Evolutionary conservation across 2,888 invertebrate genomes (phyloP).

Genomic region (Allolobophora icterica): DNA sequence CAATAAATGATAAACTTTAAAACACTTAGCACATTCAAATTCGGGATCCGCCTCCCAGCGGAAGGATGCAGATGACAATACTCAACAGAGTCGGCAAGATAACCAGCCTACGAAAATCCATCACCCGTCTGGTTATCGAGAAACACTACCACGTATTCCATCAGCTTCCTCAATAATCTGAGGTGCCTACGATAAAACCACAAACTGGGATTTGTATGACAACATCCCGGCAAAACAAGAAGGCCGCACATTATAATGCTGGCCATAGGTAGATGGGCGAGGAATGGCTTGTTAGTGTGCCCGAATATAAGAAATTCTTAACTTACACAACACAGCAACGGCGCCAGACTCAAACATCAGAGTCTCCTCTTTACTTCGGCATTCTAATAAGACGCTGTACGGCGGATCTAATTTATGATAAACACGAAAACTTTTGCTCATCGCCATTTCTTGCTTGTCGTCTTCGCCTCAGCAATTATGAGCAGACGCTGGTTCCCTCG

Average conservation of each 20-base stretch:
- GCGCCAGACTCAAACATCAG: slow-evolving; percentile 91
- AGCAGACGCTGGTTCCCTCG: neutral
- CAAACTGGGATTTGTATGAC: neutral
- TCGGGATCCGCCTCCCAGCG: neutral
- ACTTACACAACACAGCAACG: slow-evolving; percentile 81
- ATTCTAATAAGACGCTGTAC: slow-evolving; percentile 85
- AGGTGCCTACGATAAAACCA: neutral
- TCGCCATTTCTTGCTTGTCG: slow-evolving; percentile 75
- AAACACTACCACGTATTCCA: neutral
- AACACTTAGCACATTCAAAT: neutral
- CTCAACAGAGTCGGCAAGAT: neutral
- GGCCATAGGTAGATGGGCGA: slow-evolving; percentile 14
- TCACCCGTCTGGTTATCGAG: neutral
- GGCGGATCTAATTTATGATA: slow-evolving; percentile 86
- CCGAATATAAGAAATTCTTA: neutral
- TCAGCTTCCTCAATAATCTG: neutral
- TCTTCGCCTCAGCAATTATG: neutral
- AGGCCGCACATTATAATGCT: neutral
- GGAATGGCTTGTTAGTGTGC: neutral
- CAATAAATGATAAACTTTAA: too few relatives aligned
- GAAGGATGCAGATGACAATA: neutral
- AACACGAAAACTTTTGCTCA: slow-evolving; percentile 82
- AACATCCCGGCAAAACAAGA: neutral
- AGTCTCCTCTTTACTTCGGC: slow-evolving; percentile 75
- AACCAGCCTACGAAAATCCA: neutral